Percentiles rank a stretch among this genome's conserved stretches.
phyloP scores from a whole-genome alignment of 2,113 vertebrate species.

The Amphilophus citrinellus region DNA sequence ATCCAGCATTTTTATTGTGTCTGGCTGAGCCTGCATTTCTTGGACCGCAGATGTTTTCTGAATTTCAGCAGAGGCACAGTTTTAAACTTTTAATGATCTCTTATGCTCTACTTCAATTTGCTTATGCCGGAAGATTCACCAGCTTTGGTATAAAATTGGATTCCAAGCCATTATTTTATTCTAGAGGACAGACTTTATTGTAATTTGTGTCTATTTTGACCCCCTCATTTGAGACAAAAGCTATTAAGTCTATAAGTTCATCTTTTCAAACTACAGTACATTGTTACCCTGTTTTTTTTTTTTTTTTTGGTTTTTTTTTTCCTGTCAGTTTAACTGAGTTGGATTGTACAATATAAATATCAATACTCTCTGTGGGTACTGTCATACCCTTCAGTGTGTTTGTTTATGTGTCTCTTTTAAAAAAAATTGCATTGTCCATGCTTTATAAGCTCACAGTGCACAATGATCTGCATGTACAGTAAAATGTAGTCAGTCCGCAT shows the following conservation, averaged over 20 bases:
- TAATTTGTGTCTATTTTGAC: not conserved
- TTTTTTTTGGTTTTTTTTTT: not conserved
- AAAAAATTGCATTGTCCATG: not conserved
- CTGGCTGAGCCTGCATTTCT: not conserved
- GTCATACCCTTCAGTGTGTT: not conserved
- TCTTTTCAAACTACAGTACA: not conserved
- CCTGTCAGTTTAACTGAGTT: not conserved
- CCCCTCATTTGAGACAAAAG: not conserved
- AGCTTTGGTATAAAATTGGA: not conserved
- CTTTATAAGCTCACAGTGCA: not conserved
- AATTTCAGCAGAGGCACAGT: not conserved
- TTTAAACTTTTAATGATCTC: not conserved
- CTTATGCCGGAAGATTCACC: not conserved
- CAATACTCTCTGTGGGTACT: not conserved
- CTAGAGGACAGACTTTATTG: not conserved
- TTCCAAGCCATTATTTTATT: not conserved
- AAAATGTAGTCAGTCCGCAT: not conserved
- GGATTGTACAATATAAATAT: not conserved
- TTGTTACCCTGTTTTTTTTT: not conserved
- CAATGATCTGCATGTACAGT: not conserved
- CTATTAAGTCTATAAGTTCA: not conserved
- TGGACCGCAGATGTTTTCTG: not conserved
- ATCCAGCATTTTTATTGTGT: slow-evolving; percentile 3
- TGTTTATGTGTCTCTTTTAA: not conserved
- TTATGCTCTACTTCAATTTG: not conserved